Base-by-base conservation (phyloP, 1,140 invertebrate species). In the Procambarus clarkii region DNA sequence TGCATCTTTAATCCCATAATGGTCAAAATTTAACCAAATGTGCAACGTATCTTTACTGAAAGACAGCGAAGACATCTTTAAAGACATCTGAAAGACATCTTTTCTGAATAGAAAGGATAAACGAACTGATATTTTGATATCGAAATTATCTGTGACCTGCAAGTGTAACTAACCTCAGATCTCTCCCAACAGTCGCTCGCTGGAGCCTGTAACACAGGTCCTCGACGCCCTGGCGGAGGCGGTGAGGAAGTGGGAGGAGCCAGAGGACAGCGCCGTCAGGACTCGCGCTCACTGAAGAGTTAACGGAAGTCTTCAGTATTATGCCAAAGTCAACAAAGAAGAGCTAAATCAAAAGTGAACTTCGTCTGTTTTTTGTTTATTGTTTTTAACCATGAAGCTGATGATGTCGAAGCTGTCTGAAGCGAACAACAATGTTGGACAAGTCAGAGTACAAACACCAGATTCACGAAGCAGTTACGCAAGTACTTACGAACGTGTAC, bases 131-230 rank as follows among this genome's bases (percentile, higher is more conserved):
- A 18, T 69, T 21, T 15, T 4, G 3, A 18, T 69, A 11, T 4
- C 21, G 13, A 69, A 58, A 9, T 9, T 9, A 1, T 58, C 13
- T 9, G 1, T 58, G 60, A 18, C 60, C 4, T 21, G 21, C 9
- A 64, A 64, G 11, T 18, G 13, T 64, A 13, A 21, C 11, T 64
- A 64, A 64, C 18, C 13, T n/a, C 34, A 13, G 11, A 78, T 79
- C 13, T 79, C 3, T 24, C 18, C 18, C 76, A 13, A 86, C 85
- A 86, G 85, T 24, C 85, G 85, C 24, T 86, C 85, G 5, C 50
- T 86, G 4, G 74, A 86, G 45, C 74, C 74, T 44, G 15, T 86
- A 24, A 58, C 74, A 13, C 48, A 86, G 4, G 74, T 86, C 21
- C 45, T 86, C 0, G 85, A 78, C 74, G 48, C 85, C 74, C 54